phyloP scores from a whole-genome alignment of 2,888 invertebrate species.

The Acrobasis repandana region DNA sequence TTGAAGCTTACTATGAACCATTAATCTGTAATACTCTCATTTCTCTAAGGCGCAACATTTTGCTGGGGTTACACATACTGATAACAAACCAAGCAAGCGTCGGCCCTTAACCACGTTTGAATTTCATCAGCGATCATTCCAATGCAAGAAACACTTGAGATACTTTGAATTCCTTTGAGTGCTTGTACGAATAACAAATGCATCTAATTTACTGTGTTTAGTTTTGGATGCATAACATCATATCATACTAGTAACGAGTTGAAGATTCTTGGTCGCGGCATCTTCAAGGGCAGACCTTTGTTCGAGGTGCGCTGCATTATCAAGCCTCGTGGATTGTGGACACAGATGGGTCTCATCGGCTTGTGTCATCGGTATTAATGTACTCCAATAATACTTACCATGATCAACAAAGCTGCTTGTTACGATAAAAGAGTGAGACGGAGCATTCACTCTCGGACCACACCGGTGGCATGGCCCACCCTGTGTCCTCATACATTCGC shows the following conservation, averaged over 20 bases:
- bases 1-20: too few species aligned
- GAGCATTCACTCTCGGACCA: constrained; percentile 70
- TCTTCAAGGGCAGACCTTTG: constrained; percentile 74
- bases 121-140: constrained; percentile 11
- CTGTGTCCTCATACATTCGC: background rate
- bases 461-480: constrained; percentile 55
- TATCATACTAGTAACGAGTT: constrained; percentile 35
- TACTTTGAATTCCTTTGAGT: constrained; percentile 40
- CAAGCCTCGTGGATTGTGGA: constrained; percentile 73
- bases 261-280: constrained; percentile 48
- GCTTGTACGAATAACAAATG: constrained; percentile 48
- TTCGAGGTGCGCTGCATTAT: constrained; percentile 64
- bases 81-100: background rate
- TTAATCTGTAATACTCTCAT: too few species aligned
- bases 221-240: constrained; percentile 34
- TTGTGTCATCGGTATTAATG: constrained; percentile 81
- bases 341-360: constrained; percentile 79
- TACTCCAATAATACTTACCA: constrained; percentile 72
- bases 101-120: constrained; percentile 5
- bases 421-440: constrained; percentile 64
- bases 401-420: constrained; percentile 72
- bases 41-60: too few species aligned
- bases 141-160: constrained; percentile 36
- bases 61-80: too few species aligned
- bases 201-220: constrained; percentile 49